Evolutionary conservation across 2,888 invertebrate species (phyloP).

Genomic region (Hydrotaea cyrtoneurina): DNA sequence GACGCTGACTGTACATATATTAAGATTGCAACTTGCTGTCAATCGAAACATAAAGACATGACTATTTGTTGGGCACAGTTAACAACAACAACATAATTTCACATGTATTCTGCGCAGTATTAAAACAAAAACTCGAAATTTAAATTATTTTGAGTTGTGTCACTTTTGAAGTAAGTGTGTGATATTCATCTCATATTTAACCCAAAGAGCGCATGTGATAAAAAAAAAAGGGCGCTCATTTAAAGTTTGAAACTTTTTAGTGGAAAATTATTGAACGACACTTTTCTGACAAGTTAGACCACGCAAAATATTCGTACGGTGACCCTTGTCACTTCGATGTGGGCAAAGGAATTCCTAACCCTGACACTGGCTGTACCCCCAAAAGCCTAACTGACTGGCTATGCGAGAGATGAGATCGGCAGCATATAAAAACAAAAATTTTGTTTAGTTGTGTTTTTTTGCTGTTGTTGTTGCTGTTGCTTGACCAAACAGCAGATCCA

Average conservation of each 20-base stretch:
- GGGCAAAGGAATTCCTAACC: neutral
- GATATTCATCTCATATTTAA: too few relatives aligned
- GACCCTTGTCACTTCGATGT: neutral
- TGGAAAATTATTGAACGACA: constrained; percentile 9
- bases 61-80: too few relatives aligned
- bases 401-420: neutral
- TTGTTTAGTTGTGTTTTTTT: neutral
- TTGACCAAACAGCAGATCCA: constrained; percentile 25
- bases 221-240: too few relatives aligned
- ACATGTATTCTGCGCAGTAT: too few relatives aligned
- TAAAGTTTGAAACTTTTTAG: neutral
- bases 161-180: too few relatives aligned
- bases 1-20: too few relatives aligned
- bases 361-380: neutral
- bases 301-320: neutral
- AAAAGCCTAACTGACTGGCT: neutral
- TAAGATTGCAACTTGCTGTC: too few relatives aligned
- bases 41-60: too few relatives aligned
- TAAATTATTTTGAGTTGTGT: too few relatives aligned
- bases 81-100: too few relatives aligned
- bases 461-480: neutral
- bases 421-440: neutral
- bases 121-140: too few relatives aligned
- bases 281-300: constrained; percentile 9
- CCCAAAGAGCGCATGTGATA: too few relatives aligned